Evolutionary conservation across 2,113 vertebrate species (phyloP), one percentile per base, ranked within the genome.

Genomic region (Callopanchax toddi): DNA sequence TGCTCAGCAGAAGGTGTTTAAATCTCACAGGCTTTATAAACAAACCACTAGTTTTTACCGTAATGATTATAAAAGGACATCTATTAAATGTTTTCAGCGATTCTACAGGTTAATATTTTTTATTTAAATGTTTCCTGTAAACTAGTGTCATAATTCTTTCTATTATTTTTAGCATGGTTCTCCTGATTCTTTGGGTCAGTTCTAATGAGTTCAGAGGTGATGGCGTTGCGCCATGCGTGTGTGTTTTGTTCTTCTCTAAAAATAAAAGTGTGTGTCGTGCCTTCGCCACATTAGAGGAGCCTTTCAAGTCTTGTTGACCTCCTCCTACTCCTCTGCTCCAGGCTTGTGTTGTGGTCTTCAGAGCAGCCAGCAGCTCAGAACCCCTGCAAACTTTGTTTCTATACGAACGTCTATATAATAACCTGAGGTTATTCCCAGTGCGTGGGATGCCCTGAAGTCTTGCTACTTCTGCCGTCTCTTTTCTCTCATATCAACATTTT

Each of bases 321-420:
- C 76, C 80, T 88, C 92, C 92, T 86, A 86, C 93, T 90, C 87
- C 66, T 90, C 90, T 90, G 85, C 87, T 87, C 87, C 89, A 73
- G 25, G 58, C 80, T 87, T 94, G 91, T 93, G 91, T 93, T 93
- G 90, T 94, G 94, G 92, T 92, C 76, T 85, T 81, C 85, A 81
- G 71, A 79, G 79, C 88, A 90, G 88, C 74, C 82, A 73, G 67
- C 86, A 88, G 92, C 91, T 75, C 75, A 87, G 88, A 87, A 74
- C 78, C 76, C 76, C 79, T 69, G 67, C 60, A 29, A 83, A 80
- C 62, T 74, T 6, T 60, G 25, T 71, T 36, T 71, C 57, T 11
- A 37, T 37, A 2, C 26, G 82, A 83, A 84, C 81, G 73, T 86
- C 26, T 63, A n/a, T 67, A 49, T 77, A 20, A 69, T 72, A 60